A percentile compares a stretch with the other conserved stretches of the same genome.
phyloP scores from a whole-genome alignment of 2,888 invertebrate genomes.

The Drosophila mettleri region DNA sequence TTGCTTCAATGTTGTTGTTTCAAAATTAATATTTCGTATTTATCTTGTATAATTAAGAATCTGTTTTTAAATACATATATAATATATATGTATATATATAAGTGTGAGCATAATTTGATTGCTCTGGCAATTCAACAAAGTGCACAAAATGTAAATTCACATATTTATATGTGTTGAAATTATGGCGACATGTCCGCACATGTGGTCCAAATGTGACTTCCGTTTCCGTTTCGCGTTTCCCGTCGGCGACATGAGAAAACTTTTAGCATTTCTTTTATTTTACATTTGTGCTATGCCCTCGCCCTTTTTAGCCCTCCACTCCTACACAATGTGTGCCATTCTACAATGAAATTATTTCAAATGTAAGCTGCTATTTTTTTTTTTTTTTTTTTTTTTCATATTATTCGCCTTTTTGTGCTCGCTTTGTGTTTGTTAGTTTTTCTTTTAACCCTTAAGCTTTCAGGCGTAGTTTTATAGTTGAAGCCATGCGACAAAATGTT shows the following conservation, averaged over 20 bases:
- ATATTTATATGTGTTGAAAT: conserved; percentile 66
- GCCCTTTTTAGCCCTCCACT: neutral
- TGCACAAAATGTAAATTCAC: conserved; percentile 53
- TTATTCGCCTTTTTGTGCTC: conserved; percentile 6
- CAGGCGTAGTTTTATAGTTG: conserved; percentile 1
- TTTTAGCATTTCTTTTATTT: conserved; percentile 69
- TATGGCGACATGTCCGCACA: conserved; percentile 65
- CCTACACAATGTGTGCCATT: conserved; percentile 12
- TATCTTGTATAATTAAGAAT: conserved; percentile 52
- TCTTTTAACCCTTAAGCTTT: conserved; percentile 23
- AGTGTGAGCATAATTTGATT: conserved; percentile 35
- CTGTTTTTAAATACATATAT: conserved; percentile 25
- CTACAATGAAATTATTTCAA: conserved; percentile 57
- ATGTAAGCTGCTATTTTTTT: conserved; percentile 38
- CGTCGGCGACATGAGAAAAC: conserved; percentile 69
- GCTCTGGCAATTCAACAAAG: conserved; percentile 27
- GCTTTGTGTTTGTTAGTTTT: conserved; percentile 23
- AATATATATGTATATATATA: conserved; percentile 8
- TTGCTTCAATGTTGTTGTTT: conserved; percentile 30
- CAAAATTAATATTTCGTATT: conserved; percentile 34
- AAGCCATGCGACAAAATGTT: conserved; percentile 28
- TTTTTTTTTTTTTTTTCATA: conserved; percentile 3
- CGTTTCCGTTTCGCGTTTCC: conserved; percentile 60
- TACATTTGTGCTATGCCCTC: conserved; percentile 16
- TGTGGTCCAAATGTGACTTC: conserved; percentile 68